A percentile compares a stretch with the other conserved stretches of the same genome.
Conservation (phyloP, 1,140 invertebrate genomes). For the Eumaeus atala region DNA sequence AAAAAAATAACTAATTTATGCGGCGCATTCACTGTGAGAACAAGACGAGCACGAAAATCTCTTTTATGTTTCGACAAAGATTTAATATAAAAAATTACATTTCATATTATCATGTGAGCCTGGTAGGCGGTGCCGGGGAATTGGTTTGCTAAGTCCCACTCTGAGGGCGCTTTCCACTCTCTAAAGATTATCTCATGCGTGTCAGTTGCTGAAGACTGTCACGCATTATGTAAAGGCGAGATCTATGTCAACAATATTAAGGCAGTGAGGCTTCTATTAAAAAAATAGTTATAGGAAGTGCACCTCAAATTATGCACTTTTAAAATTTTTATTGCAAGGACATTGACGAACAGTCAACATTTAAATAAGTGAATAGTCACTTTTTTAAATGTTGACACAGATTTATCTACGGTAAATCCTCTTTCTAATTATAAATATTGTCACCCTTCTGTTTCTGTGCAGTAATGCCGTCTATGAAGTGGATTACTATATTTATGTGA, state of each 20-base stretch:
- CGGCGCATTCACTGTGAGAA: slow-evolving; percentile 48
- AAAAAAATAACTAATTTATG: slow-evolving; percentile 69
- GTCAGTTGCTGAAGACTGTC: slow-evolving; percentile 44
- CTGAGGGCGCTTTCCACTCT: slow-evolving; percentile 48
- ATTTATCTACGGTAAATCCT: too few relatives aligned
- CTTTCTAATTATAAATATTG: too few relatives aligned
- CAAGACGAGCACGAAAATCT: slow-evolving; percentile 49
- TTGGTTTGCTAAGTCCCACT: slow-evolving; percentile 42
- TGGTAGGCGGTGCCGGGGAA: slow-evolving; percentile 38
- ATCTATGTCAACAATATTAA: slow-evolving; percentile 15
- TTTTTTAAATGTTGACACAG: too few relatives aligned
- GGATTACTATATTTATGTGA: too few relatives aligned
- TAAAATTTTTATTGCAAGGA: too few relatives aligned
- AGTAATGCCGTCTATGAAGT: too few relatives aligned
- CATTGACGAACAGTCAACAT: too few relatives aligned
- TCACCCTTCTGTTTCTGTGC: too few relatives aligned
- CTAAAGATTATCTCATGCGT: slow-evolving; percentile 60
- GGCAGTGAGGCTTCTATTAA: neutral
- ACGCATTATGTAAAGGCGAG: slow-evolving; percentile 33
- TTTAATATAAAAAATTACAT: slow-evolving; percentile 72
- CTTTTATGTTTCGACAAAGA: slow-evolving; percentile 69
- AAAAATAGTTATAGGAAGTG: too few relatives aligned
- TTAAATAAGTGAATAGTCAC: too few relatives aligned
- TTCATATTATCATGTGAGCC: slow-evolving; percentile 62
- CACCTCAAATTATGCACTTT: too few relatives aligned